Conservation (phyloP, 2,888 invertebrate genomes). For the Eupithecia subumbrata region DNA sequence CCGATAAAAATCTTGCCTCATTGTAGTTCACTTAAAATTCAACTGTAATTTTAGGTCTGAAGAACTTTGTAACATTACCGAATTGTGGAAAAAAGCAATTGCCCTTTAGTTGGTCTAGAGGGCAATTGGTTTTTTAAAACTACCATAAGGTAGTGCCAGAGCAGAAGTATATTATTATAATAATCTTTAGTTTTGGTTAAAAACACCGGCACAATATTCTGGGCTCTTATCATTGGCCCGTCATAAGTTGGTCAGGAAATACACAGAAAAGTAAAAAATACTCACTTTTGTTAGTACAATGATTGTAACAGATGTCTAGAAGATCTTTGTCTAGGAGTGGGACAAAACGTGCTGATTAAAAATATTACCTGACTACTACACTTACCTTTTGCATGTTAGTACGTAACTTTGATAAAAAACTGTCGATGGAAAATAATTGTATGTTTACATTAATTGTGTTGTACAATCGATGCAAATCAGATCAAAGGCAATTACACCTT, state of each 20-base stretch:
- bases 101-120: background rate
- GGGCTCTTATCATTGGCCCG: background rate
- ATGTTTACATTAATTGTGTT: conserved; percentile 26
- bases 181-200: background rate
- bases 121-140: too few species aligned
- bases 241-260: background rate
- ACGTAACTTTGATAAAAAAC: background rate
- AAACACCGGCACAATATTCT: background rate
- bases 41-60: conserved; percentile 8
- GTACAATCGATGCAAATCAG: conserved; percentile 26
- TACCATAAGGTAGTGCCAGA: background rate
- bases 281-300: background rate
- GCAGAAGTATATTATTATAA: background rate
- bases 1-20: conserved; percentile 33
- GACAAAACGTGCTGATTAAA: background rate
- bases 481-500: conserved; percentile 27
- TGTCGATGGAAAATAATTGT: conserved; percentile 7
- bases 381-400: background rate
- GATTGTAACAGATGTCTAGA: background rate
- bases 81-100: background rate
- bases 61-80: background rate
- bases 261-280: background rate
- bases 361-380: background rate
- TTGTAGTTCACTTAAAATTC: conserved; percentile 19
- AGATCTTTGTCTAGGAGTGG: background rate